phyloP scores from a whole-genome alignment of 2,113 vertebrate species.

The Cnemophilus loriae region DNA sequence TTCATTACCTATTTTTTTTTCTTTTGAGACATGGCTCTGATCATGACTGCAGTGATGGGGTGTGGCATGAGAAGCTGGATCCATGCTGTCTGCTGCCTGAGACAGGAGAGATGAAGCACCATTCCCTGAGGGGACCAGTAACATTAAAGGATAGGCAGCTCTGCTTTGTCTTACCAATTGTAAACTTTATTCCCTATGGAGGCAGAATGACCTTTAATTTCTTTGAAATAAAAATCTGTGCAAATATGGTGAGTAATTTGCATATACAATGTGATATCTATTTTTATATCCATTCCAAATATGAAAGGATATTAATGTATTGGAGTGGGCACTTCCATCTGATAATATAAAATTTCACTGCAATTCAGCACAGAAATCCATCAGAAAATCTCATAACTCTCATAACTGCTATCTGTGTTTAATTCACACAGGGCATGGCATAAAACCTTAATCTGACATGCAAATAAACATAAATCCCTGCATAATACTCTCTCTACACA shows the following conservation, averaged over 20 bases:
- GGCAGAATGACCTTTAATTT: not conserved
- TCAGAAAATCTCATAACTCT: not conserved
- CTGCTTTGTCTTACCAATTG: not conserved
- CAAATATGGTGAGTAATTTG: not conserved
- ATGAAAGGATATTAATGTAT: not conserved
- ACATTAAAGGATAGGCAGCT: not conserved
- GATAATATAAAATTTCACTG: not conserved
- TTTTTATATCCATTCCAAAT: not conserved
- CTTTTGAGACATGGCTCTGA: accelerated
- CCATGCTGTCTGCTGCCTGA: not conserved
- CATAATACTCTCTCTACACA: not conserved
- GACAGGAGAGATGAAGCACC: not conserved
- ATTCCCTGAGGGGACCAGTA: not conserved
- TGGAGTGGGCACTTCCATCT: not conserved
- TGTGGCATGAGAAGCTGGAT: not conserved
- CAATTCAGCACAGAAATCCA: not conserved
- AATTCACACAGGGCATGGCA: not conserved
- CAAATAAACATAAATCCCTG: not conserved
- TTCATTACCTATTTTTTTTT: not conserved
- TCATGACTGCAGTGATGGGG: accelerated
- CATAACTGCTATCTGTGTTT: not conserved
- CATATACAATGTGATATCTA: not conserved
- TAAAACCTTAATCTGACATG: not conserved
- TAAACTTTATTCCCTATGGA: not conserved
- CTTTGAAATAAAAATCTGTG: not conserved